Base-by-base conservation (phyloP, 2,888 invertebrate genomes). In the Monoplex corrugatus region DNA sequence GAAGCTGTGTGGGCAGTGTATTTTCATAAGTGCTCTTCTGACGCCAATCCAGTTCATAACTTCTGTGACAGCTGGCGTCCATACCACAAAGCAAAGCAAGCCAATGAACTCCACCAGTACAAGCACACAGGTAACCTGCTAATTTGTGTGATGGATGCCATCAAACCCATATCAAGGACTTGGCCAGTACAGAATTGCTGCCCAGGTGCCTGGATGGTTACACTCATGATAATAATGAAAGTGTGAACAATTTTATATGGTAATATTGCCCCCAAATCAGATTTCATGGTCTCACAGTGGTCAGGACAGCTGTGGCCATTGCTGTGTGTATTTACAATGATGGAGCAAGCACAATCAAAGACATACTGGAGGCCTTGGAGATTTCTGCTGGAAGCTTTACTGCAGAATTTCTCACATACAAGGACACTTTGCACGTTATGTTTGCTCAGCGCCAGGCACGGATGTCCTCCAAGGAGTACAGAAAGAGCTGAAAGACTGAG, bases 401-500 rank as follows among this genome's bases (percentile, higher is more conserved):
- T 44, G 2, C 1, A 2, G 13, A 57, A 10, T 85, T 85, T 19
- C 50, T 85, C 8, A 38, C 23, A 13, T 23, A 85, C 35, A 57
- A 57, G 35, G 85, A 85, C 50, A 35, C 85, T 35, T 8, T 16
- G 50, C 85, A 63, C n/a, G 38, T 85, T 13, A 8, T 84, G 44
- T 84, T 2, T 43, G 43, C 50, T 23, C 84, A n/a, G 45, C 84
- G 84, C 45, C 84, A 84, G 84, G 45, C 84, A 10, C 6, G 3
- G 43, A 6, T 10, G 84, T 6, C 84, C 16, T 84, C 84, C 84
- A 84, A 44, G 45, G 84, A 84, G 84, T 84, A 44, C 45, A 84
- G 84, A 44, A 84, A n/a, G n/a, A n/a, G 84, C 84, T 28, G 44
- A 84, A 45, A 84, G 84, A 84, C 45, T 84, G 45, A 84, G 84